Conservation (phyloP, 2,797 vertebrate genomes). For the Lepus oiostolus region DNA sequence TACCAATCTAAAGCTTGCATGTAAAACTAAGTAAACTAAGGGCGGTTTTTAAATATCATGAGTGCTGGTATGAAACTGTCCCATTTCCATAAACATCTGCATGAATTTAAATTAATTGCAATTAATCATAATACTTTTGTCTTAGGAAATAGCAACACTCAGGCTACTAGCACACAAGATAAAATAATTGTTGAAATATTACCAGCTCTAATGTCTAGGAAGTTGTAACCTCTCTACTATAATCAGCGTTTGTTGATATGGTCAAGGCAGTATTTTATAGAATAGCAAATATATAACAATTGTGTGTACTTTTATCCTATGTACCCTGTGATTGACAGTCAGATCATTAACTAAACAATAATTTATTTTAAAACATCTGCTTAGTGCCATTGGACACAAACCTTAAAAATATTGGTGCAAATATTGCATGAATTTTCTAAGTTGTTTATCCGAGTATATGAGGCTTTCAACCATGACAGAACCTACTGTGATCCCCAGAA, state of each 20-base stretch:
- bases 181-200: background rate
- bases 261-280: background rate
- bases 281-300: background rate
- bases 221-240: background rate
- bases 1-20: background rate
- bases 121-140: background rate
- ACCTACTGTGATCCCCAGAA: rapidly evolving
- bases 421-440: background rate
- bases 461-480: background rate
- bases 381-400: background rate
- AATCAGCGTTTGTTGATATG: background rate
- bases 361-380: background rate
- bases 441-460: background rate
- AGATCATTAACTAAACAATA: slow-evolving; percentile 24
- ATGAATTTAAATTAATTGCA: slow-evolving; percentile 34
- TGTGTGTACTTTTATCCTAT: background rate
- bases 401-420: background rate
- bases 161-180: background rate
- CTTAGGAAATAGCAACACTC: background rate
- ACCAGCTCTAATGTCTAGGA: background rate
- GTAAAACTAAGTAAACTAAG: background rate
- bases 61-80: background rate
- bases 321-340: background rate
- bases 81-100: background rate
- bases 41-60: background rate